Conservation (phyloP, 2,113 vertebrate species). For the Corynorhinus townsendii region DNA sequence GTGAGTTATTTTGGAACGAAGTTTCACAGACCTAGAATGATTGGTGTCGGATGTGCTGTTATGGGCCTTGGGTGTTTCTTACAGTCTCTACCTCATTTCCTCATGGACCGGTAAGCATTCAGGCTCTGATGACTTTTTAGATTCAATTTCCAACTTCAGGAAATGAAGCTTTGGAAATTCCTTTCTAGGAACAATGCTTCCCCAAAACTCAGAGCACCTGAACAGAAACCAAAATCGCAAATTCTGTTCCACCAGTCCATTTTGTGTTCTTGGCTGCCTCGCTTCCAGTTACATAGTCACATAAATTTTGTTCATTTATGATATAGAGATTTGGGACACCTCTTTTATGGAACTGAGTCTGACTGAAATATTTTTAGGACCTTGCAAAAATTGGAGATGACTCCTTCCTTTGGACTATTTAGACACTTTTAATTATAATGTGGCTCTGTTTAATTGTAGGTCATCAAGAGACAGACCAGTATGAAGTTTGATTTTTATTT, state of each 20-base stretch:
- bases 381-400: neutral
- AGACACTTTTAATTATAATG: neutral
- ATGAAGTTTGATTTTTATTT: neutral
- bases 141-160: neutral
- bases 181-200: neutral
- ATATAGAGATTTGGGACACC: neutral
- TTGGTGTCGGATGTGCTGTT: constrained; percentile 87
- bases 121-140: neutral
- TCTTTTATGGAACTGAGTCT: neutral
- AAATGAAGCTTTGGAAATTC: neutral
- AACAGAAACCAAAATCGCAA: neutral
- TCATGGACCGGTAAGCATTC: constrained; percentile 88
- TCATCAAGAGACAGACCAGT: neutral
- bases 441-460: neutral
- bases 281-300: neutral
- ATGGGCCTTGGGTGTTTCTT: constrained; percentile 91
- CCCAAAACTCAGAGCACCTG: accelerated
- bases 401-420: neutral
- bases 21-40: constrained; percentile 91
- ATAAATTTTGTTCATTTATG: neutral
- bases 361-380: neutral
- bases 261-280: neutral
- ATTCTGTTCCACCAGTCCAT: neutral
- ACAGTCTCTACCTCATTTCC: constrained; percentile 93
- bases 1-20: constrained; percentile 96